phyloP scores from a whole-genome alignment of 2,888 invertebrate genomes.

The Machimus rusticus region DNA sequence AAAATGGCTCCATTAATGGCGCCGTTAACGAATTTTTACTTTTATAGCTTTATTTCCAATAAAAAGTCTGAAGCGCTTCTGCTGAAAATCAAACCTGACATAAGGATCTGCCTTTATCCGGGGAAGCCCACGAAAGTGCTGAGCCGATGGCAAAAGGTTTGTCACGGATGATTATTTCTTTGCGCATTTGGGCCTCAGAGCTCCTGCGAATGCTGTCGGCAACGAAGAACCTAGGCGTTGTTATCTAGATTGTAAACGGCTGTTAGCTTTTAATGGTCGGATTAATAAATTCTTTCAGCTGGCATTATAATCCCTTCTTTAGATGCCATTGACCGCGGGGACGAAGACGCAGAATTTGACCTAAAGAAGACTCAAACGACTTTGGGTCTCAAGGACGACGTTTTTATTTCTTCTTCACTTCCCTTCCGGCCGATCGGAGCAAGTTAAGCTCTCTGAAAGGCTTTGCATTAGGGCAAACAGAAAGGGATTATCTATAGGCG shows the following conservation, averaged over 20 bases:
- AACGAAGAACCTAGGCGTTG: neutral
- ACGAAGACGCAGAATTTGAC: neutral
- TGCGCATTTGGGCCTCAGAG: neutral
- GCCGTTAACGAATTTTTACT: neutral
- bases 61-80: neutral
- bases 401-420: neutral
- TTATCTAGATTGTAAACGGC: neutral
- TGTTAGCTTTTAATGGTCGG: neutral
- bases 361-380: neutral
- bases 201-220: neutral
- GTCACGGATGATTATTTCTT: neutral
- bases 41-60: neutral
- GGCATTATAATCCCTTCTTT: conserved; percentile 3
- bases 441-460: conserved; percentile 42
- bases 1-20: neutral
- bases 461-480: conserved; percentile 42
- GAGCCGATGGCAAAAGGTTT: neutral
- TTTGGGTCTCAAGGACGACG: neutral
- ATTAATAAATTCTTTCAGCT: conserved; percentile 7
- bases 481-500: conserved; percentile 45
- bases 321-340: neutral
- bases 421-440: neutral
- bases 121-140: neutral
- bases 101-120: neutral
- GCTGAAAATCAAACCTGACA: neutral